Base-by-base conservation (phyloP, 1,140 invertebrate genomes). In the Agrilus planipennis region DNA sequence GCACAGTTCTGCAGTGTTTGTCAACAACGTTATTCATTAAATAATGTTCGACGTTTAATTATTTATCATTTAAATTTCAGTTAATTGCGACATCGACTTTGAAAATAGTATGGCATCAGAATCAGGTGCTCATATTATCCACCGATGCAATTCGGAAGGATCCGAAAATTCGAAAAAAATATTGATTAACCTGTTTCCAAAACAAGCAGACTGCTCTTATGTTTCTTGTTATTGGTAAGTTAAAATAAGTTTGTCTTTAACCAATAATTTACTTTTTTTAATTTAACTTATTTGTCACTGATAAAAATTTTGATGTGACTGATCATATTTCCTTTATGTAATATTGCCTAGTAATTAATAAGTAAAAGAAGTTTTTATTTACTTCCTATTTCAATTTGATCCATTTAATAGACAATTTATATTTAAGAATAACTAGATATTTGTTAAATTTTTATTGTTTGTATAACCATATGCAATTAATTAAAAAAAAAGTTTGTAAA, bases 211-310 rank as follows among this genome's bases (percentile, higher is more conserved):
- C 44, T 77, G 75, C 62, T 77, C 75, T 48, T 75, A 77, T 62
- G 75, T 77, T 36, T 77, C 75, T 47, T 77, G 75, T 62, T 77
- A 77, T 62, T 77, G 75, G 75, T 73, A 61, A 70, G 72, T 64
- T 52, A 38, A 49, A 36, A 44, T 51, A 20, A 27, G 23, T 12
- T 12, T 27, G 23, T 12, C 7, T 27, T 27, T 18, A 6, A 15
- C 20, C 20, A n/a, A 10, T 10, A 31, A 31, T 36, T 41, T 11
- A 29, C 21, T 46, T 38, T 34, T 16, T 28, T 11, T 27, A 14
- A 38, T n/a, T 6, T 25, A 6, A 22, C 16, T 38, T 6, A n/a
- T n/a, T n/a, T n/a, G n/a, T n/a, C n/a, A n/a, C n/a, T 38, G 25
- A 30, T 27, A 11, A 7, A 38, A 31, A 16, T 6, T 31, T 16